Base-by-base conservation (phyloP, 2,113 vertebrate species). In the Nycticebus coucang region DNA sequence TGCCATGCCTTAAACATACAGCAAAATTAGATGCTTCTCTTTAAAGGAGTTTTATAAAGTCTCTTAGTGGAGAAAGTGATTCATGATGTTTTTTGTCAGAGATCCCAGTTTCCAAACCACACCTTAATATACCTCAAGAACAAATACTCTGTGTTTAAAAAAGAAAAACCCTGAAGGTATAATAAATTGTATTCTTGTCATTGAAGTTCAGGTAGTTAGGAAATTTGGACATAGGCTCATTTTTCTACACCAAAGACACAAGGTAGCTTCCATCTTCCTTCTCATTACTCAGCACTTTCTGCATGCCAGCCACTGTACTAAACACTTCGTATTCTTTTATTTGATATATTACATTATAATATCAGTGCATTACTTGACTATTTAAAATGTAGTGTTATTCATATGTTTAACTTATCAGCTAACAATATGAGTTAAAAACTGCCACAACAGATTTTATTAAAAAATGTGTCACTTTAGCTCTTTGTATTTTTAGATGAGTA, bases 11-110 rank as follows among this genome's bases (percentile, higher is more conserved):
- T 97, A 59, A 89, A 81, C 10, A 7, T 71, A 90, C 28, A 81
- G 84, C 90, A 95, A 93, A 95, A 59, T 55, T 88, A 87, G 74
- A 75, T 94, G 53, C 55, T 89, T 12, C 53, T 88, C 69, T 81
- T n/a, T 87, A 69, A 93, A 93, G 45, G 78, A 81, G 78, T 89
- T 94, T 85, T 78, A 24, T 82, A n/a, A 96, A 94, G 62, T n/a
- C 18, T 85, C 11, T 90, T 84, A 41, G 50, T 80, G 83, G 94
- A 82, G 86, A 97, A 97, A 95, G 9, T 92, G 60, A 91, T 95
- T 98, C 83, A 93, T 97, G 78, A 93, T 97, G 85, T 62, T 72
- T 97, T 35, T 91, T 97, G 89, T 96, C 69, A 96, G 89, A 96
- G 33, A 95, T 91, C 77, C 85, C 33, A 87, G 26, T 92, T 97